Evolutionary conservation across 2,113 vertebrate genomes (phyloP).

Genomic region (Poecile atricapillus): DNA sequence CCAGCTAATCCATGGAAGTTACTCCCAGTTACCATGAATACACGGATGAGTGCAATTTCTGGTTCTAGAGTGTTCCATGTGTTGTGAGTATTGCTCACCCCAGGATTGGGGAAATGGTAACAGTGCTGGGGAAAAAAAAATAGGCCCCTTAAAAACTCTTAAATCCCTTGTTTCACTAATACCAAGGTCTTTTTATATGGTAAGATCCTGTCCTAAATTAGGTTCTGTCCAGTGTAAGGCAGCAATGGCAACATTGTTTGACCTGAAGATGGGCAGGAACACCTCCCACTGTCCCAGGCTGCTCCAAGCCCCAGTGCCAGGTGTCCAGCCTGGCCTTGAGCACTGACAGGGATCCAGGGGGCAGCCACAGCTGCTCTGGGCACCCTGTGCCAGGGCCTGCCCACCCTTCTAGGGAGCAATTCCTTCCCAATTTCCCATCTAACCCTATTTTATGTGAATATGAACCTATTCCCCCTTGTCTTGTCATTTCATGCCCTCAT

Average conservation of each 20-base stretch:
- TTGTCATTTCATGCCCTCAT: not conserved
- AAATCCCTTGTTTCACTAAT: not conserved
- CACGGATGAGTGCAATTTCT: not conserved
- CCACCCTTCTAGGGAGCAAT: not conserved
- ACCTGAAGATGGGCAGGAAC: not conserved
- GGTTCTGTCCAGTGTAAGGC: not conserved
- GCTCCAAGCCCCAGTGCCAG: rapidly evolving
- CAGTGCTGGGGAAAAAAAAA: not conserved
- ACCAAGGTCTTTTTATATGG: not conserved
- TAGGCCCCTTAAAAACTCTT: not conserved
- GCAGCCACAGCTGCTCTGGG: not conserved
- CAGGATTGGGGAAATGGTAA: not conserved
- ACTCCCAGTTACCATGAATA: not conserved
- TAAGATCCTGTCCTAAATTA: not conserved
- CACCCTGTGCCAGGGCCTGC: not conserved
- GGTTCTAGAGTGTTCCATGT: not conserved
- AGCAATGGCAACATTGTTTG: not conserved
- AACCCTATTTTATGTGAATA: rapidly evolving
- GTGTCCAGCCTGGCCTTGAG: not conserved
- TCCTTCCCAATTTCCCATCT: not conserved
- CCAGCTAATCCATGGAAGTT: not conserved
- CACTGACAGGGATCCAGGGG: not conserved
- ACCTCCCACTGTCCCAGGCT: not conserved
- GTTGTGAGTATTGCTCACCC: not conserved
- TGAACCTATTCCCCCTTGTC: not conserved